A percentile compares a stretch with the other conserved stretches of the same genome.
These are phyloP conservation scores for Troilus luridus DNA, from an alignment of 2,888 invertebrate species.

Conservation along the genomic window DNA sequence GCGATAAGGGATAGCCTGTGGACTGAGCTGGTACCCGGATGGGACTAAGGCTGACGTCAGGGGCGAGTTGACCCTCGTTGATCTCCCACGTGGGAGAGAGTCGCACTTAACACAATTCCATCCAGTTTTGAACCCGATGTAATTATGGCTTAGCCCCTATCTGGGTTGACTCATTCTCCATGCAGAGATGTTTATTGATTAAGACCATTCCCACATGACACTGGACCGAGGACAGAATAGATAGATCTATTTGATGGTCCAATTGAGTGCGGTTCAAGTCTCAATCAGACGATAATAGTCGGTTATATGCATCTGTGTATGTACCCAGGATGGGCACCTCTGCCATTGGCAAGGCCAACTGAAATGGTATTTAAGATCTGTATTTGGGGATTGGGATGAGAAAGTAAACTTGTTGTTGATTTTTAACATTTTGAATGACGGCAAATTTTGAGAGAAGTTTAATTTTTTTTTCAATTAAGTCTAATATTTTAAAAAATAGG, in stretches of 20 bases:
- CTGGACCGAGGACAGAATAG: not conserved
- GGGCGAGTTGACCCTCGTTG: conserved; percentile 54
- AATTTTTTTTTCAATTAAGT: too few relatives aligned
- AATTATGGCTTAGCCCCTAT: conserved; percentile 57
- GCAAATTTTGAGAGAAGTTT: too few relatives aligned
- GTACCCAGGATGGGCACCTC: not conserved
- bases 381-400: too few relatives aligned
- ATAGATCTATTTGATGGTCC: not conserved
- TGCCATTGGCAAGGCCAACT: not conserved
- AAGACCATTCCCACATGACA: conserved; percentile 52
- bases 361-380: too few relatives aligned
- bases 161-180: conserved; percentile 10
- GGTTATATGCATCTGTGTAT: not conserved
- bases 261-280: not conserved
- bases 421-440: too few relatives aligned
- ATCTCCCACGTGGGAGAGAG: conserved; percentile 55
- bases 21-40: not conserved
- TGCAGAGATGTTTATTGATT: conserved; percentile 50
- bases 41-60: conserved; percentile 36
- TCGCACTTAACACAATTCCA: conserved; percentile 56
- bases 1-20: not conserved
- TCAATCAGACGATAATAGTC: not conserved
- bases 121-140: not conserved
- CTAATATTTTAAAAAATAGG: too few relatives aligned
- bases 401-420: too few relatives aligned